phyloP scores from a whole-genome alignment of 2,113 vertebrate genomes.

The Macroglossus sobrinus region DNA sequence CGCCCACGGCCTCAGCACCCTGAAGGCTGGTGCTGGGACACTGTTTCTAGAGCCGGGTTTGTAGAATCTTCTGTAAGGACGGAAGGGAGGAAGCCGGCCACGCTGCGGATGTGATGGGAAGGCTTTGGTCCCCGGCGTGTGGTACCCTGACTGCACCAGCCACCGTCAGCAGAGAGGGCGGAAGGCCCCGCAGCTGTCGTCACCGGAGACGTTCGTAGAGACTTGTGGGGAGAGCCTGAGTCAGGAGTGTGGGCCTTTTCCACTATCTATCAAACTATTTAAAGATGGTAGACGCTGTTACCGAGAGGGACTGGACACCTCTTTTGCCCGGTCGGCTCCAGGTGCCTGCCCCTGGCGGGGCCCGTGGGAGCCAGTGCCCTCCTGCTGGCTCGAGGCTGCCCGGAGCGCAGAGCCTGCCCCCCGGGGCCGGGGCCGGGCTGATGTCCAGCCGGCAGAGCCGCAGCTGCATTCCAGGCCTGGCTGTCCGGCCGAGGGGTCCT shows the following conservation, averaged over 20 bases:
- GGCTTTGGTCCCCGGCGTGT: no score
- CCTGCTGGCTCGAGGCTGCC: fast-evolving
- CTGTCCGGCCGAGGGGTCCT: fast-evolving
- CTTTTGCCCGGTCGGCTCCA: no score
- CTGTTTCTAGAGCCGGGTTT: neutral
- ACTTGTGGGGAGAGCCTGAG: fast-evolving
- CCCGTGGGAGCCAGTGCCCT: fast-evolving
- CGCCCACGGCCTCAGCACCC: neutral
- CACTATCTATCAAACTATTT: neutral
- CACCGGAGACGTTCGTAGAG: fast-evolving
- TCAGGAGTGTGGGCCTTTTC: neutral
- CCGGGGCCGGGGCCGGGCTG: fast-evolving
- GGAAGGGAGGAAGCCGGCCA: fast-evolving
- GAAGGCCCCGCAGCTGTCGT: fast-evolving
- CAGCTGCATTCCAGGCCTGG: fast-evolving
- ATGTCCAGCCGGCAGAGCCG: fast-evolving
- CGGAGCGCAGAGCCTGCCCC: neutral
- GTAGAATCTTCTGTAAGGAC: neutral
- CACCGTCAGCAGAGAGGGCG: fast-evolving
- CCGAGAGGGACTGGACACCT: neutral
- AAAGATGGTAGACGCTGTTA: neutral
- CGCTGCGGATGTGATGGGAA: neutral
- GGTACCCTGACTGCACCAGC: fast-evolving
- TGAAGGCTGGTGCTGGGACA: fast-evolving
- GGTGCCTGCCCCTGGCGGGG: neutral